Conservation (phyloP, 2,113 vertebrate genomes). For the Spea bombifrons region DNA sequence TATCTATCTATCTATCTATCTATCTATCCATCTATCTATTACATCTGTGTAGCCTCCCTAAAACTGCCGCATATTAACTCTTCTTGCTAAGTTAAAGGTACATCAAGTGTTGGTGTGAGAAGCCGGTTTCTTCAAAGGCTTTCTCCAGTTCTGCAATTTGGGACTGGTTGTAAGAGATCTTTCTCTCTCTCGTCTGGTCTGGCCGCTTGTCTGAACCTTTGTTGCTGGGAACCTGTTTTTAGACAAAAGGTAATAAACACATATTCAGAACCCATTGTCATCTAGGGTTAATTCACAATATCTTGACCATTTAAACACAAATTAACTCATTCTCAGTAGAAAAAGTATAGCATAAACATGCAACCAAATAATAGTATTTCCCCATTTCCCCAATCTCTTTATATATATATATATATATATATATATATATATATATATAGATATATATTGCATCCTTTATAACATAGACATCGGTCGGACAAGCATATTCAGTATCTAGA, state of each 20-base stretch:
- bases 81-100: conserved; percentile 35
- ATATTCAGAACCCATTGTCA: too few species aligned
- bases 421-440: too few species aligned
- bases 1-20: conserved; percentile 49
- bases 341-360: too few species aligned
- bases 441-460: too few species aligned
- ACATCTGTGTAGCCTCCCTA: not conserved
- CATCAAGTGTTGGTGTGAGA: conserved; percentile 16
- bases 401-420: too few species aligned
- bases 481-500: too few species aligned
- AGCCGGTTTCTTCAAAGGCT: conserved; percentile 30
- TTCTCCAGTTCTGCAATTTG: conserved; percentile 13
- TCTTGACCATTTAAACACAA: too few species aligned
- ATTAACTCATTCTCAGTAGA: too few species aligned
- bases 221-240: conserved; percentile 24
- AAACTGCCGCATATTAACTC: not conserved
- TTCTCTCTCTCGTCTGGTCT: conserved; percentile 21
- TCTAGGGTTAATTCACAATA: too few species aligned
- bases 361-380: too few species aligned
- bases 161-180: conserved; percentile 3
- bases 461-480: too few species aligned
- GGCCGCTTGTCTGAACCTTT: conserved; percentile 14
- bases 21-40: not conserved
- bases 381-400: too few species aligned
- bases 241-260: conserved; percentile 19